Evolutionary conservation across 1,140 invertebrate species (phyloP), one percentile per base, ranked within the genome.

Genomic region (Saccostrea glomerata): DNA sequence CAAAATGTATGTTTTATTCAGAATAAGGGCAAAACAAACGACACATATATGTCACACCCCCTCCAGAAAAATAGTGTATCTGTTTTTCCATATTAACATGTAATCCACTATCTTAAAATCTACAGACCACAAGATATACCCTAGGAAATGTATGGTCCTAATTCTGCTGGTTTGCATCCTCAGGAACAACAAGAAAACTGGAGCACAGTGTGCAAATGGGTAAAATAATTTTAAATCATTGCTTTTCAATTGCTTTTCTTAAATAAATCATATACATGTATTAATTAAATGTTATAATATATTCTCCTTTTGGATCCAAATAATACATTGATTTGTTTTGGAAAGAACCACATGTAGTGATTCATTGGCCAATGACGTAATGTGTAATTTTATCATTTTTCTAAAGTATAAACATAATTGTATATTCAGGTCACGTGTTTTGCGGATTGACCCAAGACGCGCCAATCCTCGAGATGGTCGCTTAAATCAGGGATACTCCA

Each of bases 401-500:
- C 47, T 47, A 47, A 82, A 66, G 23, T 66, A n/a, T n/a, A 6
- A 11, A 36, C n/a, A 5, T 17, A 13, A 36, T 77, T 84, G 40
- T 84, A 54, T 83, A 23, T 84, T 56, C 66, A 77, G 63, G 56
- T 63, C 36, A 82, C 25, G 20, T 66, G 73, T 86, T 17, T 30
- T 70, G 9, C 54, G 56, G 36, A 70, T 87, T 17, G 20, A 25
- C 23, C 30, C 55, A 13, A 84, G 58, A 66, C n/a, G 82, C n/a
- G 30, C 23, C 23, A 63, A 20, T n/a, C 15, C 54, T 56, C 15
- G 63, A 56, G 77, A 83, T 55, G 86, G 89, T 1, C 66, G 89
- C 12, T 60, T 88, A 12, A 90, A 90, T 86, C 89, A 84, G 15
- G 87, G 86, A 11, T 90, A 88, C 54, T 84, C 89, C 17, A 90